Evolutionary conservation across 2,113 vertebrate genomes (phyloP).

Genomic region (Cinclus mexicanus): DNA sequence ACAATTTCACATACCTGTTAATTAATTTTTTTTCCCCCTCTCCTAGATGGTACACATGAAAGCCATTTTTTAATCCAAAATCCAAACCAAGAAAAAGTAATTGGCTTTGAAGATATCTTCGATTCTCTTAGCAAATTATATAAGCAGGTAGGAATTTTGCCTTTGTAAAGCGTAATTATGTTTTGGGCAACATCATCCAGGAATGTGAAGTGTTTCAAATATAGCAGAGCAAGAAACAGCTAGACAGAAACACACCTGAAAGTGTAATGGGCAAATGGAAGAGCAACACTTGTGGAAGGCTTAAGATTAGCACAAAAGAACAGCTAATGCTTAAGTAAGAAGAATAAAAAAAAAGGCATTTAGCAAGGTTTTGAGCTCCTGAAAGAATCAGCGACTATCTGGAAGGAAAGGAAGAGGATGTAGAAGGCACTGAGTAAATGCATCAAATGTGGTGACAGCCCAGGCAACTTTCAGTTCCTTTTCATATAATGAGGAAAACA

Average conservation of each 20-base stretch:
- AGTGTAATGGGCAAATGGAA: not conserved
- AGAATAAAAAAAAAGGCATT: not conserved
- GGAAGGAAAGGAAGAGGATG: not conserved
- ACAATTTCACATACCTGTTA: not conserved
- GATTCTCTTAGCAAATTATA: not conserved
- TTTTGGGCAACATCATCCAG: not conserved
- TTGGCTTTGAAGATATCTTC: not conserved
- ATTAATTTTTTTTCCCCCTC: not conserved
- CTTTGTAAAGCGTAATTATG: not conserved
- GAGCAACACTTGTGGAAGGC: not conserved
- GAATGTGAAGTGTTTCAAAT: not conserved
- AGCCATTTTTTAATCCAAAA: not conserved
- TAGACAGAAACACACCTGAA: not conserved
- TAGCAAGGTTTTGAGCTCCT: not conserved
- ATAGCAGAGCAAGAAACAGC: not conserved
- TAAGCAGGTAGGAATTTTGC: not conserved
- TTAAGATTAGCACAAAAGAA: not conserved
- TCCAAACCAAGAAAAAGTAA: not conserved
- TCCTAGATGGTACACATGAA: not conserved
- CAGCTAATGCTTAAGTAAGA: not conserved
- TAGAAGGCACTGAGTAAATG: not conserved
- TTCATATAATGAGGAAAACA: not conserved
- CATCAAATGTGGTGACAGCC: not conserved
- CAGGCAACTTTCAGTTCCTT: not conserved
- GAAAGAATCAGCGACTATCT: not conserved